Evolutionary conservation across 2,888 invertebrate genomes (phyloP), one percentile per base, ranked within the genome.

Genomic region (Pandemis corylana): DNA sequence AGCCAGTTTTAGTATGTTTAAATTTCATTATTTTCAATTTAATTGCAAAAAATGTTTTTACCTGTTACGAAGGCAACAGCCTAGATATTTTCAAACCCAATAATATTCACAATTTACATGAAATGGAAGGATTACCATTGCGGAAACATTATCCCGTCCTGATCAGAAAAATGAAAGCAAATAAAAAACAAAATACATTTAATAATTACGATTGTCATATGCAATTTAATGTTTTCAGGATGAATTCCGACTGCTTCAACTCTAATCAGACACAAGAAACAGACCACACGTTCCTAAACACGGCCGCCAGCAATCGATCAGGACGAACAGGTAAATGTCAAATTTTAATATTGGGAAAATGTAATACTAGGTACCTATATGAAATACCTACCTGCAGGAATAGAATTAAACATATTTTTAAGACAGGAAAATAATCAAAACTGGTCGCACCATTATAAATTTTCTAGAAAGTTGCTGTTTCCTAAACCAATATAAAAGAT

Each of bases 251-350:
- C 72, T 94, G 94, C 79, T 91, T 88, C 72, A 89, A 88, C 3
- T 86, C 89, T 0, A 89, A 87, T 72, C 89, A 91, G 75, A 92
- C 94, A 2, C 93, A 93, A 80, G 89, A 90, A 13, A 94, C 94
- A 0, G 92, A 92, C 53, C 84, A 93, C 77, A 93, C 94, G 7
- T 89, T 90, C 77, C 77, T 94, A 41, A 92, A 91, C 71, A 89
- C 91, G 2, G 89, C 84, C n/a, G 91, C 91, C 74, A 91, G 91
- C 0, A 90, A 86, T 70, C 84, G 87, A 82, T 91, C 93, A 49
- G 84, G 78, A 28, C 85, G 93, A 80, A 91, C 92, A 90, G 92
- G 94, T 93, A 87, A 67, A 44, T n/a, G n/a, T n/a, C 6, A 51
- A n/a, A n/a, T n/a, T 51, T 13, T 1, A n/a, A 6, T 51, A 13